Evolutionary conservation across 2,113 vertebrate genomes (phyloP).

Genomic region (Salvelinus namaycush): DNA sequence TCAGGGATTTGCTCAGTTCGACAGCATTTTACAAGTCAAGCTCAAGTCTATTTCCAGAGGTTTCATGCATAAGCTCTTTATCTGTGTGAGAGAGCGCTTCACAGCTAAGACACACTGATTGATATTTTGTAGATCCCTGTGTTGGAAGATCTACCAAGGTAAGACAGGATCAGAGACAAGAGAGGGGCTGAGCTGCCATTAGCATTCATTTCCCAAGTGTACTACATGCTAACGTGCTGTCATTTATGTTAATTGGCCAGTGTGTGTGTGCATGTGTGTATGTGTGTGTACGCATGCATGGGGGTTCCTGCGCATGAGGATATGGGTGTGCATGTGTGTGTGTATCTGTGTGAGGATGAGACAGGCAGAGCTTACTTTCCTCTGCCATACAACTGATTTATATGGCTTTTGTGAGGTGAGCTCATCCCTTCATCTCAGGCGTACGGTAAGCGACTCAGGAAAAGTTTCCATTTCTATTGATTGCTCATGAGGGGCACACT

Average conservation of each 20-base stretch:
- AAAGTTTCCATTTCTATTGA: slow-evolving; percentile 50
- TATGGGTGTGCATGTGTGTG: slow-evolving; percentile 7
- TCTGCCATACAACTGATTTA: neutral
- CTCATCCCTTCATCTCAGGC: slow-evolving; percentile 31
- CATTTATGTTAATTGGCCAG: too few relatives aligned
- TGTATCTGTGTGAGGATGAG: slow-evolving; percentile 6
- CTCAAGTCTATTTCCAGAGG: slow-evolving; percentile 61
- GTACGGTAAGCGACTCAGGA: slow-evolving; percentile 12
- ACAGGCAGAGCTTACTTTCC: neutral
- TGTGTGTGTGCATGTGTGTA: slow-evolving; percentile 6
- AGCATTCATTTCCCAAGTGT: slow-evolving; percentile 47
- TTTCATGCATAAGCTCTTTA: slow-evolving; percentile 67
- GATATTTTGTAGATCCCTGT: slow-evolving; percentile 58
- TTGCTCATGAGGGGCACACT: slow-evolving; percentile 42
- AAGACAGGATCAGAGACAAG: slow-evolving; percentile 10
- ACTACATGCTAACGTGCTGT: too few relatives aligned
- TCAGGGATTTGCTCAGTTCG: slow-evolving; percentile 61
- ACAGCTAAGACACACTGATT: slow-evolving; percentile 60
- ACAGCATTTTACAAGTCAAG: slow-evolving; percentile 59
- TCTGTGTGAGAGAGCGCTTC: slow-evolving; percentile 56
- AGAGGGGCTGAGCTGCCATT: slow-evolving; percentile 48
- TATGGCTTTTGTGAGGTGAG: slow-evolving; percentile 20
- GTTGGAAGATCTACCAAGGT: slow-evolving; percentile 60
- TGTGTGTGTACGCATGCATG: slow-evolving; percentile 15
- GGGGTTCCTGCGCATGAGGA: slow-evolving; percentile 12